Evolutionary conservation across 2,113 vertebrate species (phyloP).

Genomic region (Clarias magur): DNA sequence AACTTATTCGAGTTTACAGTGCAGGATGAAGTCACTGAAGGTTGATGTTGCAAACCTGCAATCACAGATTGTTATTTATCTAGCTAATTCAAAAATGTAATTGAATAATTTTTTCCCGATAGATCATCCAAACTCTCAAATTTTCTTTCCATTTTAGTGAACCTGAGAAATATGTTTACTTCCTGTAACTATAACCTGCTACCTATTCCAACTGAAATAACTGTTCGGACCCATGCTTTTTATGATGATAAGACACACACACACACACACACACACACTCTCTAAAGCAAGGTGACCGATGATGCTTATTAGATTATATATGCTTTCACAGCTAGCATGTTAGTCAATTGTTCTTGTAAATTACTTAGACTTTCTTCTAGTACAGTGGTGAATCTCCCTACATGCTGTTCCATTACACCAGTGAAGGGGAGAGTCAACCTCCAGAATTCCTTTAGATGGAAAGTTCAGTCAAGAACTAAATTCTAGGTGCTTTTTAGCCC

Average conservation of each 20-base stretch:
- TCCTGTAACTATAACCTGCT: not conserved
- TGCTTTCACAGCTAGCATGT: not conserved
- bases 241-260: not conserved
- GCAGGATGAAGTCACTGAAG: not conserved
- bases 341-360: not conserved
- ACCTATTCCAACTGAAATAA: not conserved
- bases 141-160: not conserved
- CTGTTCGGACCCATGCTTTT: not conserved
- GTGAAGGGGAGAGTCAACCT: not conserved
- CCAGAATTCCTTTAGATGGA: not conserved
- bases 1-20: too few species aligned
- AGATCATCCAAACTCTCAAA: not conserved
- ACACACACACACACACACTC: not conserved
- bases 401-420: constrained; percentile 13
- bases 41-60: not conserved
- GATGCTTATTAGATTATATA: not conserved
- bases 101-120: not conserved
- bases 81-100: not conserved
- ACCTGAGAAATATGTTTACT: not conserved
- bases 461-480: not conserved
- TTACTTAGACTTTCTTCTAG: not conserved
- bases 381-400: not conserved
- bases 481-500: constrained; percentile 16
- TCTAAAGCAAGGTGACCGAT: not conserved
- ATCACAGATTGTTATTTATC: not conserved